phyloP scores from a whole-genome alignment of 2,888 invertebrate genomes.

The Calephelis perditalis region DNA sequence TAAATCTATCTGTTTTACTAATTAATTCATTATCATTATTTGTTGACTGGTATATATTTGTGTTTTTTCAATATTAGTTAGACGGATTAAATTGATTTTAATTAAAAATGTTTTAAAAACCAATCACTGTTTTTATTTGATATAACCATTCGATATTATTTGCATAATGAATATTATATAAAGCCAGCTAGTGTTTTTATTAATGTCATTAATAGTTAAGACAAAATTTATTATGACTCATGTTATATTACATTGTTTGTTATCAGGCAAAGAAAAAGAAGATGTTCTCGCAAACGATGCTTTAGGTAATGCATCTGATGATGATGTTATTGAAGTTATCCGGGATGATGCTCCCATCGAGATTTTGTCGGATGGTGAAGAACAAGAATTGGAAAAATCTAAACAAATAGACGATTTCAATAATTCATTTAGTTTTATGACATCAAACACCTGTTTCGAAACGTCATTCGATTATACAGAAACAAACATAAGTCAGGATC shows the following conservation, averaged over 20 bases:
- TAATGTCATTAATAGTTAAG: no score
- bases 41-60: no score
- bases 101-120: no score
- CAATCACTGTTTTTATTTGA: no score
- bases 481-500: conserved; percentile 3
- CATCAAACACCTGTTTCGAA: conserved; percentile 8
- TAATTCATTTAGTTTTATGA: conserved; percentile 13
- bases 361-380: conserved; percentile 66
- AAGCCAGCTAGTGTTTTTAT: neutral
- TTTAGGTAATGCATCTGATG: conserved; percentile 50
- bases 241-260: conserved; percentile 5
- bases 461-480: conserved; percentile 5
- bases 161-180: no score
- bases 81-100: no score
- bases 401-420: conserved; percentile 28
- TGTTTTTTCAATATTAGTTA: no score
- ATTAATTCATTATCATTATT: no score
- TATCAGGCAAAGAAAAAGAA: conserved; percentile 17
- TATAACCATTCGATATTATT: no score
- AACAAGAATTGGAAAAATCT: conserved; percentile 44
- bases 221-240: no score
- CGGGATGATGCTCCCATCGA: conserved; percentile 67
- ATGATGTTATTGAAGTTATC: conserved; percentile 69
- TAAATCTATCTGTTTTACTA: no score
- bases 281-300: conserved; percentile 14